phyloP scores from a whole-genome alignment of 2,888 invertebrate species.

The Zele albiditarsus region DNA sequence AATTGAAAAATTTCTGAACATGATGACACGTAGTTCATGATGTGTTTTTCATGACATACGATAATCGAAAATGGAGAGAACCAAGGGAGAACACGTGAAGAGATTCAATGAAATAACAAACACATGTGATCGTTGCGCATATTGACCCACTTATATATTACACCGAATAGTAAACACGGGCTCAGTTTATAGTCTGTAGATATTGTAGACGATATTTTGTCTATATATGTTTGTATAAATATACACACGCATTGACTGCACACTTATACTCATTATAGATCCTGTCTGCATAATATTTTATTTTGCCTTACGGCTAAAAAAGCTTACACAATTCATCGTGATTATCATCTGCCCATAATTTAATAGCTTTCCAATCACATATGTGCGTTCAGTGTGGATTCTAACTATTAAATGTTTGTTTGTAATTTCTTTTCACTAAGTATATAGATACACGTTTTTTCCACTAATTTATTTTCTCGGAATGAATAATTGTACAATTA shows the following conservation, averaged over 20 bases:
- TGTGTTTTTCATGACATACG: too few species aligned
- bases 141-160: not conserved
- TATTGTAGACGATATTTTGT: not conserved
- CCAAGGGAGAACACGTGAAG: not conserved
- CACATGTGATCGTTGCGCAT: not conserved
- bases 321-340: slow-evolving; percentile 3
- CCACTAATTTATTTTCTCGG: too few species aligned
- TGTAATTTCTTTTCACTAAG: not conserved
- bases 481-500: too few species aligned
- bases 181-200: not conserved
- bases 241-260: not conserved
- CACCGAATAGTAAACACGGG: not conserved
- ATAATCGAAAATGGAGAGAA: not conserved
- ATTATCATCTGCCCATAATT: slow-evolving; percentile 11
- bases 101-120: not conserved
- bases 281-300: not conserved
- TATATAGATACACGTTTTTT: too few species aligned
- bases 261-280: not conserved
- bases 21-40: too few species aligned
- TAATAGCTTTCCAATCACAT: not conserved
- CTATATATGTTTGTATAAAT: not conserved
- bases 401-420: not conserved
- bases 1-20: too few species aligned
- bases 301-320: slow-evolving; percentile 2
- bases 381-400: not conserved